These are phyloP conservation scores for Lordiphosa collinella DNA, from an alignment of 1,140 invertebrate genomes.

Conservation along the genomic window DNA sequence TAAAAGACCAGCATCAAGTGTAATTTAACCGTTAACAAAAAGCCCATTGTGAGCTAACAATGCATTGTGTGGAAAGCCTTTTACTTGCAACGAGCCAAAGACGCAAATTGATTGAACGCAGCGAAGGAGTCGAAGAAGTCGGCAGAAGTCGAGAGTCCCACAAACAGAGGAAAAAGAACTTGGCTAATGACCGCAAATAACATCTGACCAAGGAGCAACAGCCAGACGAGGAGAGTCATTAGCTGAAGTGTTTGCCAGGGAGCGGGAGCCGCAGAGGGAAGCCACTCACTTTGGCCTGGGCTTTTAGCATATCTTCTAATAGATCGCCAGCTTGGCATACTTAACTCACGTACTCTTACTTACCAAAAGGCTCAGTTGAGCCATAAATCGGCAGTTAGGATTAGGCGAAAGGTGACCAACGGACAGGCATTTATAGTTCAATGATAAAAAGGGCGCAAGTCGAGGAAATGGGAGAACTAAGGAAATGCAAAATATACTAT, in stretches of 20 bases:
- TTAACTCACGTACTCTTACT: slow-evolving; percentile 44
- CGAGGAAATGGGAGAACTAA: too few relatives aligned
- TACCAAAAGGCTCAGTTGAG: slow-evolving; percentile 30
- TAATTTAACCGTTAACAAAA: slow-evolving; percentile 69
- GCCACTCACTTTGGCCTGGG: slow-evolving; percentile 49
- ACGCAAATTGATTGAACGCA: slow-evolving; percentile 67
- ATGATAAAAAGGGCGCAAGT: slow-evolving; percentile 3
- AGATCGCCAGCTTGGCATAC: slow-evolving; percentile 63
- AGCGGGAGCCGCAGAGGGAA: not conserved
- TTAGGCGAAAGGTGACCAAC: slow-evolving; percentile 18
- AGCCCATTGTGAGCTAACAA: slow-evolving; percentile 54
- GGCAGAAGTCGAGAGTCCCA: not conserved
- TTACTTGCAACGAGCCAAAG: slow-evolving; percentile 30
- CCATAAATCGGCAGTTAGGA: slow-evolving; percentile 44
- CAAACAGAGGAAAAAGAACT: slow-evolving; percentile 31
- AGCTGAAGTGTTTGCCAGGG: slow-evolving; percentile 61
- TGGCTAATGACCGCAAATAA: slow-evolving; percentile 72
- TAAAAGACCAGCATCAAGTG: slow-evolving; percentile 64
- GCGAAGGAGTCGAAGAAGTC: slow-evolving; percentile 23
- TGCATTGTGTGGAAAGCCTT: slow-evolving; percentile 55
- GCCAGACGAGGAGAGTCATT: slow-evolving; percentile 60
- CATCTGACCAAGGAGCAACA: slow-evolving; percentile 48
- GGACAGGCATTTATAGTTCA: slow-evolving; percentile 33
- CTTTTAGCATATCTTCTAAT: slow-evolving; percentile 73
- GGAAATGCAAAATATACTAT: too few relatives aligned